phyloP scores from a whole-genome alignment of 2,113 vertebrate genomes.

The Plecturocebus donacophilus region DNA sequence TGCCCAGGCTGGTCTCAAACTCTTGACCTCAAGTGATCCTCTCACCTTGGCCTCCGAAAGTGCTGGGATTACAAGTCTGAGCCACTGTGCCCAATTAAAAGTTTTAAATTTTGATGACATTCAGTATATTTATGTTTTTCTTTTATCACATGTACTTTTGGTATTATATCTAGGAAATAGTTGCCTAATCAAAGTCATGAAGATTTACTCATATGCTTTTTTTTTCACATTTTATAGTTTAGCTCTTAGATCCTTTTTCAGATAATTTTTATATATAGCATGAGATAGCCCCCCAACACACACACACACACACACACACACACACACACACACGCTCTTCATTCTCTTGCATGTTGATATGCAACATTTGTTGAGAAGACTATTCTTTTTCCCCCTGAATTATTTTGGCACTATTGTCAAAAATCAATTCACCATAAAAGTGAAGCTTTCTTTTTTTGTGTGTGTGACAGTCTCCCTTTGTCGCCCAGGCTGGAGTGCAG shows the following conservation, averaged over 20 bases:
- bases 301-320: too few relatives aligned
- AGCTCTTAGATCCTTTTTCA: background rate
- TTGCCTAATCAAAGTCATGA: background rate
- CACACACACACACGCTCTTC: background rate
- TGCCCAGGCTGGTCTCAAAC: too few relatives aligned
- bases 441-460: too few relatives aligned
- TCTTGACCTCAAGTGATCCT: too few relatives aligned
- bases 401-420: background rate
- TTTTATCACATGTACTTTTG: background rate
- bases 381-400: background rate
- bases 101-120: background rate
- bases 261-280: background rate
- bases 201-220: background rate
- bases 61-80: too few relatives aligned
- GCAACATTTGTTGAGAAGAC: background rate
- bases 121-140: background rate
- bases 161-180: background rate
- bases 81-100: too few relatives aligned
- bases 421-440: background rate
- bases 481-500: too few relatives aligned
- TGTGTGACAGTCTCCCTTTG: too few relatives aligned
- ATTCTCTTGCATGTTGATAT: background rate
- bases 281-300: background rate
- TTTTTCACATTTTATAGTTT: background rate
- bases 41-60: too few relatives aligned